These are phyloP conservation scores for cattle (Bos taurus) DNA, from an alignment of 2,113 vertebrate genomes.

Conservation along the genomic window DNA sequence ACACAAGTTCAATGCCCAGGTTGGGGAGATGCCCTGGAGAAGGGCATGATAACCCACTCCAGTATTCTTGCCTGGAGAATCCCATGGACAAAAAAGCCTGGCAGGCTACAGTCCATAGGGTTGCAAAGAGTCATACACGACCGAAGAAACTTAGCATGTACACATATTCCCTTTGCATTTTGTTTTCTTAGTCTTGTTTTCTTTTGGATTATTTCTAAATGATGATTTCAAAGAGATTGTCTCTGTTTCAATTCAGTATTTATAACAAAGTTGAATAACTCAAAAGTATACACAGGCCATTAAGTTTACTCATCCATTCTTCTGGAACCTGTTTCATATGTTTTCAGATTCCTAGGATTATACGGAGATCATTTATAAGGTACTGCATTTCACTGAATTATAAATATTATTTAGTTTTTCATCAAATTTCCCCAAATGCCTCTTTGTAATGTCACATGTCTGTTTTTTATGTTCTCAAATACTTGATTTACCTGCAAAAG, in stretches of 20 bases:
- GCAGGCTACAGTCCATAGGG: neutral
- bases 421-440: neutral
- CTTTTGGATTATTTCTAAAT: neutral
- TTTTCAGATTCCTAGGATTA: neutral
- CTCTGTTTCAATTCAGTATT: neutral
- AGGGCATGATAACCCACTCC: neutral
- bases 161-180: neutral
- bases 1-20: fast-evolving
- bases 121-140: neutral
- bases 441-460: neutral
- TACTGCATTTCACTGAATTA: neutral
- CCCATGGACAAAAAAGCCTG: neutral
- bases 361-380: neutral
- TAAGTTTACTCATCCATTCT: neutral
- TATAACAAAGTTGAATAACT: neutral
- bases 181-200: neutral
- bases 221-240: neutral
- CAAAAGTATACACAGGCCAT: neutral
- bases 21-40: neutral
- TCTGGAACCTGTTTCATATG: neutral
- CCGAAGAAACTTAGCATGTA: neutral
- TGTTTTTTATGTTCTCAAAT: neutral
- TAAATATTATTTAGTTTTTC: neutral
- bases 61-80: neutral
- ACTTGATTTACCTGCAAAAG: neutral